Conservation (phyloP, 1,140 invertebrate species). For the Calycopis cecrops region DNA sequence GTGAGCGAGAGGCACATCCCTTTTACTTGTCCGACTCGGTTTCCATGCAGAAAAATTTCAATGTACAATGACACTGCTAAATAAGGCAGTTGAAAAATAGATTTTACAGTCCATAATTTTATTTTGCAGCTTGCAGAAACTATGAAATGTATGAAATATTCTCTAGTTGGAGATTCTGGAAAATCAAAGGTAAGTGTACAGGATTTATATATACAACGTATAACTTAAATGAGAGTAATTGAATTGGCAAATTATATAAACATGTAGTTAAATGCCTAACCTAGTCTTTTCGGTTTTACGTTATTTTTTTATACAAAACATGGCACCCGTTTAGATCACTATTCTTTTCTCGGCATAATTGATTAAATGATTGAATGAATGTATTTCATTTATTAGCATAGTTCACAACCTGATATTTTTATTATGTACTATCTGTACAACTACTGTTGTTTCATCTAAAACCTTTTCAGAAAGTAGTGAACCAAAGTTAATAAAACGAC, state of each 20-base stretch:
- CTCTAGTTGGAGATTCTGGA: conserved; percentile 36
- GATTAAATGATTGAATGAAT: neutral
- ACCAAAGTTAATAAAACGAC: no score
- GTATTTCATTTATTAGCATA: conserved; percentile 10
- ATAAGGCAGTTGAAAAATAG: neutral
- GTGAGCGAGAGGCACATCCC: no score
- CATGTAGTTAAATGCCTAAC: neutral
- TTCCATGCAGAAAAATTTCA: neutral
- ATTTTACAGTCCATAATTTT: neutral
- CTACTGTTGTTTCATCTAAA: no score
- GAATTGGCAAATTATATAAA: neutral
- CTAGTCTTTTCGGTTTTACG: neutral
- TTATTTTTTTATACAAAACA: neutral
- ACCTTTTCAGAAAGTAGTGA: no score
- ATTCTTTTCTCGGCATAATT: no score
- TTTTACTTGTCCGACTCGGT: no score
- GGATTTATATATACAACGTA: neutral
- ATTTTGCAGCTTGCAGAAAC: conserved; percentile 25
- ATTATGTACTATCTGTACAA: no score
- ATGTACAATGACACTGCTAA: neutral
- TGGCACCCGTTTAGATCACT: neutral
- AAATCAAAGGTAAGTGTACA: conserved; percentile 32
- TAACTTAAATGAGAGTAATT: no score
- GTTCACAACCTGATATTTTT: neutral
- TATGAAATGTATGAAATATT: conserved; percentile 30